Evolutionary conservation across 1,140 invertebrate genomes (phyloP), one percentile per base, ranked within the genome.

Genomic region (Pantala flavescens): DNA sequence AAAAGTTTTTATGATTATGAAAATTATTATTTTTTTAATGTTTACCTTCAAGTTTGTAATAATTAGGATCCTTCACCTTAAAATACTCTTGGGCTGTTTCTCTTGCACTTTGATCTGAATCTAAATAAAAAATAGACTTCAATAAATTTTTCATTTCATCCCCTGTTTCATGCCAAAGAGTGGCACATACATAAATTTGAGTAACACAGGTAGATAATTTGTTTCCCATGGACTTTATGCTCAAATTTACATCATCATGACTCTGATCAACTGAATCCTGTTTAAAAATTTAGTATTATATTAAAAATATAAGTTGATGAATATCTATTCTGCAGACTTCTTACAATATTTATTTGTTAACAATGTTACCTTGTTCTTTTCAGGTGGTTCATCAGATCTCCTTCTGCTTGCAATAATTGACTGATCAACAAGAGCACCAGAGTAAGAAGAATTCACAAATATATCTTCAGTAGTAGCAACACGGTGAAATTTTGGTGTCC

Each of bases 401-500:
- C 94, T 88, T 76, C 98, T 84, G 82, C 99, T 99, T 28, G 99
- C 83, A 16, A 94, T 95, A 84, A 99, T 88, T 2, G 95, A 98
- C 83, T 99, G 97, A 83, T 99, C 98, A 75, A 99, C 93, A 14
- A 99, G 84, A 11, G 97, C 81, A 0, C 92, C 90, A 79, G 93
- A 92, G 83, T 98, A 99, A 91, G 98, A 96, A 0, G 97, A 96
- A 23, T 91, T 87, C 0, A 99, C 93, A 79, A 98, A 99, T 12
- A 99, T 82, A 83, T 97, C 97, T 80, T 98, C 97, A 0, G 96
- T 98, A 7, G 94, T 90, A 0, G 97, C 96, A 75, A 99, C 86
- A 86, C 97, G 90, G 84, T 99, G 96, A 78, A 94, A 96, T 84
- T 98, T 97, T 0, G 97, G 96, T 0, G 91, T 96, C 96, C 96